Conservation (phyloP, 2,113 vertebrate species). For the Tupaia tana region DNA sequence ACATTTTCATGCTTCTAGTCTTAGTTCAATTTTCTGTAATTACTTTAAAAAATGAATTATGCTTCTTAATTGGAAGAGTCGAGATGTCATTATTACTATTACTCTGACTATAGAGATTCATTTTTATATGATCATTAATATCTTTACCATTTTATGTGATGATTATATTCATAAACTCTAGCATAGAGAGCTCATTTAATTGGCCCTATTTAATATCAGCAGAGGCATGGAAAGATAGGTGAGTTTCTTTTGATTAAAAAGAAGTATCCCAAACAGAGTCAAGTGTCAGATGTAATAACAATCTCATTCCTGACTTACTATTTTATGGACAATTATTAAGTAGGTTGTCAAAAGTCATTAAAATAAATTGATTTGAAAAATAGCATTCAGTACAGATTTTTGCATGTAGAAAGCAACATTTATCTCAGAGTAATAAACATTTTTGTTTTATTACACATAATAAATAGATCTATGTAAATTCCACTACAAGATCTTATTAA, state of each 20-base stretch:
- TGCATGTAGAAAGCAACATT: constrained; percentile 61
- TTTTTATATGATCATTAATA: not conserved
- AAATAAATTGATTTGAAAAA: constrained; percentile 59
- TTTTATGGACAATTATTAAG: constrained; percentile 73
- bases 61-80: not conserved
- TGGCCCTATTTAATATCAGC: constrained; percentile 55
- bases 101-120: not conserved
- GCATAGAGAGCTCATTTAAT: not conserved
- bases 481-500: not conserved
- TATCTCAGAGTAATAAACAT: constrained; percentile 29
- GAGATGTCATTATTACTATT: not conserved
- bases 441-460: constrained; percentile 54
- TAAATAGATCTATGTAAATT: not conserved
- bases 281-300: constrained; percentile 65
- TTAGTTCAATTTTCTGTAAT: not conserved
- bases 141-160: not conserved
- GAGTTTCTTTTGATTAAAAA: constrained; percentile 58
- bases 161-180: not conserved
- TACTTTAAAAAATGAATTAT: not conserved
- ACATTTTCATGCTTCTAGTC: not conserved
- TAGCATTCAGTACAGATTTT: constrained; percentile 24
- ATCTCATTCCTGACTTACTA: constrained; percentile 65
- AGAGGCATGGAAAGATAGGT: not conserved
- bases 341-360: constrained; percentile 75
- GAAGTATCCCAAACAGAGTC: constrained; percentile 3